Conservation (phyloP, 2,888 invertebrate genomes). For the Mellilla xanthometata region DNA sequence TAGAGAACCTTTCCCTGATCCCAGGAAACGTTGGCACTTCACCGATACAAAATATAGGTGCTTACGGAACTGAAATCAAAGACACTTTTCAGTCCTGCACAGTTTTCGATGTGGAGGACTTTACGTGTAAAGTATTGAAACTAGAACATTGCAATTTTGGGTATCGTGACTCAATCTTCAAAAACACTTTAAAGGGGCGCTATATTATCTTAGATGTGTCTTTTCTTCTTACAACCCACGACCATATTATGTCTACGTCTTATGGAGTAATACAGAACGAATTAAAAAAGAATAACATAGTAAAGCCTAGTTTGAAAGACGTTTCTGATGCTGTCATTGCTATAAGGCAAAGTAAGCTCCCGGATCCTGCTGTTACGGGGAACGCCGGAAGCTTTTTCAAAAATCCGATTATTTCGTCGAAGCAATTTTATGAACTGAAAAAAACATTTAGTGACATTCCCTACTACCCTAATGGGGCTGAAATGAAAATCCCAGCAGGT, state of each 20-base stretch:
- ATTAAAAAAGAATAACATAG: constrained; percentile 2
- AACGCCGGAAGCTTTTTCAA: constrained; percentile 30
- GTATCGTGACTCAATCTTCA: constrained; percentile 27
- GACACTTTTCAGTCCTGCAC: constrained; percentile 13
- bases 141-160: constrained; percentile 16
- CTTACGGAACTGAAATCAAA: constrained; percentile 26
- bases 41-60: constrained; percentile 28
- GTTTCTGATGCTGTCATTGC: constrained; percentile 16
- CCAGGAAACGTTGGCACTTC: constrained; percentile 25
- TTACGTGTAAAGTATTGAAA: neutral
- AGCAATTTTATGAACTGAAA: constrained; percentile 9
- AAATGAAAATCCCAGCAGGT: constrained; percentile 24
- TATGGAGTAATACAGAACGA: constrained; percentile 13
- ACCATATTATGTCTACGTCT: constrained; percentile 6
- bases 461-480: constrained; percentile 11
- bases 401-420: constrained; percentile 16
- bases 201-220: constrained; percentile 18
- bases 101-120: constrained; percentile 21
- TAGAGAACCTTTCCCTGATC: constrained; percentile 27
- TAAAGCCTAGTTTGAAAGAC: constrained; percentile 9
- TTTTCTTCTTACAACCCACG: constrained; percentile 10
- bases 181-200: constrained; percentile 14
- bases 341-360: constrained; percentile 21
- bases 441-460: constrained; percentile 12
- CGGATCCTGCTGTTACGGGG: constrained; percentile 19